Evolutionary conservation across 2,113 vertebrate species (phyloP), one percentile per base, ranked within the genome.

Genomic region (Pelvicachromis taeniatus): DNA sequence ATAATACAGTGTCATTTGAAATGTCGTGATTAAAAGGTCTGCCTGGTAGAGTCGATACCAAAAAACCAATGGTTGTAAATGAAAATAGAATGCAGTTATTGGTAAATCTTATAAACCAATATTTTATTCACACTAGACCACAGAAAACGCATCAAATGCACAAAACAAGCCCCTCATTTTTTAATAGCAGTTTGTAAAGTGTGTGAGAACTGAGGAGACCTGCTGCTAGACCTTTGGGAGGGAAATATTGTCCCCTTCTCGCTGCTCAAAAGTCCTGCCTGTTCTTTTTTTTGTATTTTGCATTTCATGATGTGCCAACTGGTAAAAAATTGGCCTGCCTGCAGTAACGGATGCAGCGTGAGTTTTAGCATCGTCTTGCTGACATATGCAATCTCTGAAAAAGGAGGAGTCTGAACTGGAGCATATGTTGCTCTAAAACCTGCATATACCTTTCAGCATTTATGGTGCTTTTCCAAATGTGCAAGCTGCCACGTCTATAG

Each of bases 261-360:
- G 8, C 40, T 45, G 33, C 33, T 63, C 59, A 63, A 38, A 70
- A 70, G 16, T 45, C 23, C 38, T 38, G 33, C 1, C 38, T 70
- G 38, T 23, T 70, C 40, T 70, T 70, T 13, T 13, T 4, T 45
- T 23, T 65, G 3, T 26, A 26, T 70, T 70, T 70, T 45, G 45
- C 3, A 70, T 70, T 45, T 9, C 40, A 45, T 0, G 13, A 70
- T 45, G n/a, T 9, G 23, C 38, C 38, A 45, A 16, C 16, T 45
- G 38, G 13, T 65, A 65, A 38, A 65, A 65, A 65, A 65, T 13
- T 1, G 0, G 11, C 61, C 19, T 0, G 61, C 33, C 6, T 65
- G 10, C 4, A 63, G 33, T 63, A 63, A 38, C n/a, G 33, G 59
- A 63, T 63, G 59, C 19, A 1, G 33, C 13, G 13, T 63, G 10